Evolutionary conservation across 1,140 invertebrate genomes (phyloP).

Genomic region (Hormaphis cornu): DNA sequence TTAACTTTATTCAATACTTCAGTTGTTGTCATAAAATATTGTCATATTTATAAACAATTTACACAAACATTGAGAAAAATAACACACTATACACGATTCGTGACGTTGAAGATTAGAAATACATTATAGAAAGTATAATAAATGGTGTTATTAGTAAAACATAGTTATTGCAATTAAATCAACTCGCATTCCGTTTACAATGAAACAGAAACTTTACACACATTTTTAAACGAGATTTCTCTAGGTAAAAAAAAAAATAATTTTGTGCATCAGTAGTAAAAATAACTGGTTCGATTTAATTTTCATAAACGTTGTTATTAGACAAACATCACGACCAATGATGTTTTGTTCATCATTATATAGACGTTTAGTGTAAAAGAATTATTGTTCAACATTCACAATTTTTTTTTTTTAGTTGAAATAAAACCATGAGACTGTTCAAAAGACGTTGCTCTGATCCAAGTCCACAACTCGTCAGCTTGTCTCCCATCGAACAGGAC

Average conservation of each 20-base stretch:
- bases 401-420: background rate
- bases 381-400: no score
- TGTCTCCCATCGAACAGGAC: constrained; percentile 45
- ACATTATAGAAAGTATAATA: background rate
- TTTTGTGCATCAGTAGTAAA: background rate
- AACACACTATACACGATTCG: no score
- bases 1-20: no score
- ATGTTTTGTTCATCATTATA: background rate
- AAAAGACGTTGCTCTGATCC: constrained; percentile 46
- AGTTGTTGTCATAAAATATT: no score
- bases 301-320: background rate
- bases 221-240: background rate
- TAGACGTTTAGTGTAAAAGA: no score
- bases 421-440: constrained; percentile 45
- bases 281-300: background rate
- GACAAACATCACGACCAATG: background rate
- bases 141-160: background rate
- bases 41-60: no score
- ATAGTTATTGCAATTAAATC: background rate
- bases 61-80: no score
- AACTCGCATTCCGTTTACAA: background rate
- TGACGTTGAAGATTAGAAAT: no score
- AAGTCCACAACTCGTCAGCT: constrained; percentile 48
- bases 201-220: background rate
- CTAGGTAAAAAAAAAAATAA: background rate